Percentiles rank a stretch among this genome's conserved stretches.
These are phyloP conservation scores for Malurus cyaneus DNA, from an alignment of 2,113 vertebrate genomes.

Conservation along the genomic window DNA sequence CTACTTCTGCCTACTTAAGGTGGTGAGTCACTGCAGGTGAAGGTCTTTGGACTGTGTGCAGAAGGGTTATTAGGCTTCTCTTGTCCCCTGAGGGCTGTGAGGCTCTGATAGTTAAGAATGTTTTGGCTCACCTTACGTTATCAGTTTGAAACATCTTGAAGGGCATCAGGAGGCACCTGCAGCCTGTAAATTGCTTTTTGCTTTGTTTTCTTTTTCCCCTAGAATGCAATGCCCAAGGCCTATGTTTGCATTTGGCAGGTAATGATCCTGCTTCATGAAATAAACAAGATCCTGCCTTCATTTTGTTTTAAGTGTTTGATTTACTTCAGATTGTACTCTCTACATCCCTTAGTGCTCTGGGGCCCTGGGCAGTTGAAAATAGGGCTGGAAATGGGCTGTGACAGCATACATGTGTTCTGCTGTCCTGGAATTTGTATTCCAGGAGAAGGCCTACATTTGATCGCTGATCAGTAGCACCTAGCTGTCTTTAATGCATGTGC, in stretches of 20 bases:
- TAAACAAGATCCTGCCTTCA: conserved; percentile 20
- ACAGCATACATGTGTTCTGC: neutral
- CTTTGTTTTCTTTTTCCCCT: neutral
- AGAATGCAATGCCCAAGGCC: neutral
- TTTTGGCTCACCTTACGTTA: neutral
- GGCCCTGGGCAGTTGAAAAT: neutral
- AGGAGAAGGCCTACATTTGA: neutral
- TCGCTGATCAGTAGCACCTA: neutral
- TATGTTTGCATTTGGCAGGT: conserved; percentile 5
- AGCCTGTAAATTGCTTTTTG: neutral
- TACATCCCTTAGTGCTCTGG: neutral
- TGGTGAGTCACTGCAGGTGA: neutral
- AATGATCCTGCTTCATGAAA: neutral
- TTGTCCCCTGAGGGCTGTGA: neutral
- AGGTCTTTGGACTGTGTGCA: neutral
- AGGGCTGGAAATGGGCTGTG: neutral
- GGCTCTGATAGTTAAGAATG: neutral
- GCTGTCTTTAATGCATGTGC: neutral
- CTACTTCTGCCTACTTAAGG: neutral
- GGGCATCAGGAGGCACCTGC: neutral
- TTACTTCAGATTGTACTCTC: neutral
- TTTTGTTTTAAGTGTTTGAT: neutral
- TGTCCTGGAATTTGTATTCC: neutral
- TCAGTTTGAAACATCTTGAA: conserved; percentile 10
- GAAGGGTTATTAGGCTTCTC: neutral